Conservation (phyloP, 2,888 invertebrate species). For the Emmelina monodactyla region DNA sequence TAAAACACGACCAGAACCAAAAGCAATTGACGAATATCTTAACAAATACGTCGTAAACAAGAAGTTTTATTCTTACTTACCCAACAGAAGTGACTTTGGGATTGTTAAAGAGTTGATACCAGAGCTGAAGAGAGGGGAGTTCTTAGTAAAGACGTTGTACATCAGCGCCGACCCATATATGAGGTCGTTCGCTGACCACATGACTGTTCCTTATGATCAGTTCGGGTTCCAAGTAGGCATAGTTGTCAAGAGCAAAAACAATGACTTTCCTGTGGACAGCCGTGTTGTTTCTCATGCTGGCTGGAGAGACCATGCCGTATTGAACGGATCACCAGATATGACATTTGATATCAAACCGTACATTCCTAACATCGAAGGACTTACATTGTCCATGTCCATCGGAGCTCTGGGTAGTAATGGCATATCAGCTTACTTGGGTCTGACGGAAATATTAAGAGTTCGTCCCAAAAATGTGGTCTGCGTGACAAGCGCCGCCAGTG, state of each 20-base stretch:
- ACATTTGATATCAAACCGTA: slow-evolving; percentile 26
- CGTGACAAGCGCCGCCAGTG: slow-evolving; percentile 73
- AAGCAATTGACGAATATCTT: no score
- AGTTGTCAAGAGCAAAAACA: slow-evolving; percentile 68
- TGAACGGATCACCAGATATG: slow-evolving; percentile 21
- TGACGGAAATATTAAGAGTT: slow-evolving; percentile 68
- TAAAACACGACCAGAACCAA: no score
- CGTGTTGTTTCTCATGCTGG: slow-evolving; percentile 67
- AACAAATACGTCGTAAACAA: slow-evolving; percentile 24
- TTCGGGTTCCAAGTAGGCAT: slow-evolving; percentile 39
- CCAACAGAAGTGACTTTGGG: slow-evolving; percentile 36
- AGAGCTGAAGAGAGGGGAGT: slow-evolving; percentile 45
- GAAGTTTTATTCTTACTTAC: slow-evolving; percentile 31
- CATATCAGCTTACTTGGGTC: slow-evolving; percentile 25
- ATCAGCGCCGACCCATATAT: slow-evolving; percentile 74
- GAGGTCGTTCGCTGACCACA: slow-evolving; percentile 40
- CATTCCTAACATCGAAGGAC: slow-evolving; percentile 51
- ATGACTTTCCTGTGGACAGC: slow-evolving; percentile 64
- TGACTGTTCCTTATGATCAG: slow-evolving; percentile 24
- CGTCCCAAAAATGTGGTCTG: slow-evolving; percentile 70
- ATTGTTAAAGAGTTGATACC: slow-evolving; percentile 39
- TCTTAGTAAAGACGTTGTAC: slow-evolving; percentile 67
- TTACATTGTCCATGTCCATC: slow-evolving; percentile 57
- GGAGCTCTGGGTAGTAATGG: slow-evolving; percentile 72
- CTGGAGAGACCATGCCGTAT: slow-evolving; percentile 64